A percentile compares a stretch with the other conserved stretches of the same genome.
These are phyloP conservation scores for Hydropsyche tenuis DNA, from an alignment of 1,140 invertebrate genomes.

Conservation along the genomic window DNA sequence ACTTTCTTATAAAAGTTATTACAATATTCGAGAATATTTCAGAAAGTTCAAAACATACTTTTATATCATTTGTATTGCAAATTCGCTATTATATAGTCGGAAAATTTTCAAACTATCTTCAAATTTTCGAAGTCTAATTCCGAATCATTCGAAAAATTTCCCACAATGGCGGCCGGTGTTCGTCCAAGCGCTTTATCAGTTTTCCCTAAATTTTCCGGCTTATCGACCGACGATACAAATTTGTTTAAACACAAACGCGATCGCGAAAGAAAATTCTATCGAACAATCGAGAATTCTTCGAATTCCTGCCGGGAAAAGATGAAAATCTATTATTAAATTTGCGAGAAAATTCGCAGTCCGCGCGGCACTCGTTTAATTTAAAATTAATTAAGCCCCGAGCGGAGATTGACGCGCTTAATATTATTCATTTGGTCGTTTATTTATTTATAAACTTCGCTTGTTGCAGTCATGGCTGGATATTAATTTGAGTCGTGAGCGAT, in stretches of 20 bases:
- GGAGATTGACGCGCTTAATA: conserved; percentile 7
- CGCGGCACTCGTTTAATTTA: neutral
- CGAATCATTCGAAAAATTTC: no score
- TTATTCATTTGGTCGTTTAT: neutral
- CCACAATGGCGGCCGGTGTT: no score
- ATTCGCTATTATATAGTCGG: no score
- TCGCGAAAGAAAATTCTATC: conserved; percentile 5
- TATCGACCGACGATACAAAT: neutral
- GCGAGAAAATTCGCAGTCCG: neutral
- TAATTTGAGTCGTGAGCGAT: no score
- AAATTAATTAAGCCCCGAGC: neutral
- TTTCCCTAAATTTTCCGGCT: neutral
- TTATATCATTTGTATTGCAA: no score
- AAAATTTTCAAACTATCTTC: no score
- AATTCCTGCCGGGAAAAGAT: neutral
- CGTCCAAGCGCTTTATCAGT: no score
- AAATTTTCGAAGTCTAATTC: no score
- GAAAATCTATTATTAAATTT: conserved; percentile 9
- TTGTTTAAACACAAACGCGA: neutral
- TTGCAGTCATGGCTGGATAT: no score
- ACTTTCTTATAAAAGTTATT: no score
- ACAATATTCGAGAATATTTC: no score
- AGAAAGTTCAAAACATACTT: no score
- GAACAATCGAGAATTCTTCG: conserved; percentile 10
- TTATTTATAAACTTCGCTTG: neutral